These are phyloP conservation scores for Synaphobranchus kaupii DNA, from an alignment of 2,797 vertebrate species.

Conservation along the genomic window DNA sequence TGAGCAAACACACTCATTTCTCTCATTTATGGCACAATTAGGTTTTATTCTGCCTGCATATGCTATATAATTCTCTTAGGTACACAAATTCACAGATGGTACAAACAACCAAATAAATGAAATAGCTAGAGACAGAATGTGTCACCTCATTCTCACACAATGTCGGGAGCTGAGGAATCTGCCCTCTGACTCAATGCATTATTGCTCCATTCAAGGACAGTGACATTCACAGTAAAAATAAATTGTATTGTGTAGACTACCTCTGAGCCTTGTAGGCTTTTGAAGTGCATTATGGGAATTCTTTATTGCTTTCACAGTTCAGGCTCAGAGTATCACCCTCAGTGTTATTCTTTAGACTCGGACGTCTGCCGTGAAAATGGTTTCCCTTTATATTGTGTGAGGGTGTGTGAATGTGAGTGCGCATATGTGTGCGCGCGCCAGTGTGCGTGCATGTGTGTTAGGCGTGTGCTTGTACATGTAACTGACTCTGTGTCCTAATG, in stretches of 20 bases:
- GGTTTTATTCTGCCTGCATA: background rate
- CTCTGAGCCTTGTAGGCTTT: background rate
- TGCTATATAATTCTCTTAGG: background rate
- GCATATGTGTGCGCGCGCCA: background rate
- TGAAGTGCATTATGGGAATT: background rate
- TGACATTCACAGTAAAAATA: background rate
- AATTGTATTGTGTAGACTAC: background rate
- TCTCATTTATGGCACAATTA: background rate
- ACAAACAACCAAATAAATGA: background rate
- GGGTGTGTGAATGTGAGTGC: background rate
- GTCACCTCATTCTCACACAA: background rate
- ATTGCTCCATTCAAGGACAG: background rate
- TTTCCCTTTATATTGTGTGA: background rate
- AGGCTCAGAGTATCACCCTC: slow-evolving; percentile 23
- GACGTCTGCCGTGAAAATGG: background rate
- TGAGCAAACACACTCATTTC: background rate
- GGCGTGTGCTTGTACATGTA: background rate
- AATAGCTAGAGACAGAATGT: background rate
- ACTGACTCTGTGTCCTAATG: background rate
- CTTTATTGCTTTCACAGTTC: slow-evolving; percentile 4
- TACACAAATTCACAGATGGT: background rate
- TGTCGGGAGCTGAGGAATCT: background rate
- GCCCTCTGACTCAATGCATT: background rate
- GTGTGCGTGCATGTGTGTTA: background rate
- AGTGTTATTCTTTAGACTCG: too few species aligned